Conservation (phyloP, 2,113 vertebrate species). For the Ondatra zibethicus region DNA sequence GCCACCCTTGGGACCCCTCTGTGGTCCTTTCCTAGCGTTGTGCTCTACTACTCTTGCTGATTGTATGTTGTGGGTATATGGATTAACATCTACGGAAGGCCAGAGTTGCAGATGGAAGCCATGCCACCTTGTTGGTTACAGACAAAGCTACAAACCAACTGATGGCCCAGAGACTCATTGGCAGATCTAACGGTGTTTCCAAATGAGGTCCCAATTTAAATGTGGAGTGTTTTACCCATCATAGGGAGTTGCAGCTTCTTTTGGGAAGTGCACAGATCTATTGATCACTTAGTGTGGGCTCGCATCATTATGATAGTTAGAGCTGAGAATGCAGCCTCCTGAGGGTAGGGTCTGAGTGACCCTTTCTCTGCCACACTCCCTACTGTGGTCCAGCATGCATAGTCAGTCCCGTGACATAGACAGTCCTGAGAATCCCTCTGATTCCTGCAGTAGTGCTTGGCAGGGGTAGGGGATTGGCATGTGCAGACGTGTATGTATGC, state of each 20-base stretch:
- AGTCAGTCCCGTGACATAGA: too few relatives aligned
- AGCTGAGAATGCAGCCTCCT: background rate
- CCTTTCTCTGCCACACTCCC: background rate
- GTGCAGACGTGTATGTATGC: background rate
- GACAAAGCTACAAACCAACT: background rate
- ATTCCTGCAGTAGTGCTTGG: background rate
- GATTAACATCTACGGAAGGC: background rate
- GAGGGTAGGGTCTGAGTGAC: background rate
- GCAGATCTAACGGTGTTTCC: background rate
- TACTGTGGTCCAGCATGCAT: too few relatives aligned
- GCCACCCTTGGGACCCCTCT: background rate
- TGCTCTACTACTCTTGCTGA: accelerated
- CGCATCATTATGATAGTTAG: background rate
- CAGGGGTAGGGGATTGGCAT: background rate
- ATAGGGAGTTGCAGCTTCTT: background rate
- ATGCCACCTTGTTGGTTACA: accelerated
- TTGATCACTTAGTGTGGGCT: background rate
- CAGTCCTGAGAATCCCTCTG: background rate
- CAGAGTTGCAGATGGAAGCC: background rate
- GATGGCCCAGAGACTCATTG: background rate
- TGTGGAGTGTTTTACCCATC: background rate
- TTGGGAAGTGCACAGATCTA: background rate
- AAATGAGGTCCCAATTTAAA: background rate
- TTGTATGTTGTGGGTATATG: background rate
- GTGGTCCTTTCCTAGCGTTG: background rate